Evolutionary conservation across 2,888 invertebrate species (phyloP).

Genomic region (Xestia rhomboidea): DNA sequence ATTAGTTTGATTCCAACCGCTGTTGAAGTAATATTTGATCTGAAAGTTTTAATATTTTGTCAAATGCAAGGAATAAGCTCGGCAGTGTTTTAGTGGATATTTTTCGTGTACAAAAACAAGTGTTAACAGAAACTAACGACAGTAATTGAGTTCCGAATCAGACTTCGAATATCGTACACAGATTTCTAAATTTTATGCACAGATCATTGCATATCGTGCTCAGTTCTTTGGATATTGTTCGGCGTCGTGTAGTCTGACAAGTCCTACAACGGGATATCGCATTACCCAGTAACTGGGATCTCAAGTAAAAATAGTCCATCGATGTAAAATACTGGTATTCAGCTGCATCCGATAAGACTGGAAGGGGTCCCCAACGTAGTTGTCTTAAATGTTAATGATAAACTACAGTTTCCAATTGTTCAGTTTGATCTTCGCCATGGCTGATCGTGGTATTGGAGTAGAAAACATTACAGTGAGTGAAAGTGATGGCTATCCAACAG

Average conservation of each 20-base stretch:
- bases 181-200: background rate
- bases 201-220: background rate
- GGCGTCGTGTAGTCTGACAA: background rate
- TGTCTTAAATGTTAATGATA: background rate
- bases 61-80: background rate
- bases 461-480: background rate
- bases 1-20: slow-evolving; percentile 4
- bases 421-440: background rate
- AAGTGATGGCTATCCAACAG: background rate
- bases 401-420: background rate
- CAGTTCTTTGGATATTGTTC: background rate
- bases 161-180: background rate
- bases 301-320: background rate
- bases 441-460: background rate
- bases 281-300: background rate
- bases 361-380: background rate
- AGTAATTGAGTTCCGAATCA: background rate
- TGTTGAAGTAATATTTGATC: background rate
- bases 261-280: background rate
- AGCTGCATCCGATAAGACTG: background rate
- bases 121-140: background rate
- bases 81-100: background rate
- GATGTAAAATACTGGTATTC: background rate
- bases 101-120: background rate
- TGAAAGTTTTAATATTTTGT: background rate